These are phyloP conservation scores for Sycobia sp. DNA, from an alignment of 1,140 invertebrate species.

Conservation along the genomic window DNA sequence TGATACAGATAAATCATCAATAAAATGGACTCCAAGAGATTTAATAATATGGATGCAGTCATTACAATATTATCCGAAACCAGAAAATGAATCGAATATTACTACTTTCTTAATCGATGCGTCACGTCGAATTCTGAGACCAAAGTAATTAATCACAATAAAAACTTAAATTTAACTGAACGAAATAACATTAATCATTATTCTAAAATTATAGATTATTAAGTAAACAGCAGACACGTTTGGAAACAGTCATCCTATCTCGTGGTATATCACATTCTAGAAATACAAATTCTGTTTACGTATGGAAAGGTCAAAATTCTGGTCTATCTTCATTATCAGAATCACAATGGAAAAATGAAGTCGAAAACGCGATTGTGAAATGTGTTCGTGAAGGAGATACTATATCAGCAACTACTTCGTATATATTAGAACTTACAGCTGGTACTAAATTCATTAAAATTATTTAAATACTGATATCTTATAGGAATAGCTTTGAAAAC, in stretches of 20 bases:
- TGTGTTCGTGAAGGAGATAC: slow-evolving; percentile 54
- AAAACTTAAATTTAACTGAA: not conserved
- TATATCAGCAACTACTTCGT: slow-evolving; percentile 44
- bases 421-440: slow-evolving; percentile 48
- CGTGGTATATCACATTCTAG: slow-evolving; percentile 34
- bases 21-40: slow-evolving; percentile 47
- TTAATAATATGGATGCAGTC: slow-evolving; percentile 49
- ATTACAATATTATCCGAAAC: slow-evolving; percentile 48
- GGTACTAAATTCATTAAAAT: slow-evolving; percentile 36
- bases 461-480: not conserved
- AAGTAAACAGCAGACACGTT: slow-evolving; percentile 42
- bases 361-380: slow-evolving; percentile 48
- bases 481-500: not conserved
- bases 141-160: slow-evolving; percentile 34
- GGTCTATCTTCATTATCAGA: slow-evolving; percentile 40
- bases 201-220: slow-evolving; percentile 41
- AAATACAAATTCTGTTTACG: slow-evolving; percentile 44
- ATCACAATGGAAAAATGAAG: slow-evolving; percentile 53
- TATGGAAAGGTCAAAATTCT: slow-evolving; percentile 45
- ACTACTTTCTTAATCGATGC: slow-evolving; percentile 47
- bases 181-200: not conserved
- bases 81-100: slow-evolving; percentile 43
- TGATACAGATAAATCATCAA: not conserved
- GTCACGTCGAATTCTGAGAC: slow-evolving; percentile 46
- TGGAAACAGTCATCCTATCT: slow-evolving; percentile 47